A percentile compares a stretch with the other conserved stretches of the same genome.
phyloP scores from a whole-genome alignment of 2,113 vertebrate species.

The Ochotona curzoniae region DNA sequence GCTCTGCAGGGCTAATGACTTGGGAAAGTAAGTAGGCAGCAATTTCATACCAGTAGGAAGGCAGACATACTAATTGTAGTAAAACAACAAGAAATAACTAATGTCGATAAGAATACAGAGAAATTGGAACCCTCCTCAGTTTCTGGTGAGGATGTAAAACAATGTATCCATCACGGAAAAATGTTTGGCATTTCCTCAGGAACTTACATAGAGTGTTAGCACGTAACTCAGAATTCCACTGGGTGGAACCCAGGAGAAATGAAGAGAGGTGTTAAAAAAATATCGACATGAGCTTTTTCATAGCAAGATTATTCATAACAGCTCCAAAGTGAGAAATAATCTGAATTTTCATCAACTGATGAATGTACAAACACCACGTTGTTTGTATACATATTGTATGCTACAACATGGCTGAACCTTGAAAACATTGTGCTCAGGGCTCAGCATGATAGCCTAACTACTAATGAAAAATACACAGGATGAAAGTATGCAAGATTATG shows the following conservation, averaged over 20 bases:
- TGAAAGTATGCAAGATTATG: neutral
- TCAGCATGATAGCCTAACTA: too few species aligned
- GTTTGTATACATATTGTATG: neutral
- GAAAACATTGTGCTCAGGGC: too few species aligned
- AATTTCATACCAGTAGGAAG: neutral
- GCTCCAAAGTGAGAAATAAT: neutral
- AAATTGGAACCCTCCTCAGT: neutral
- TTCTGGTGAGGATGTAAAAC: neutral
- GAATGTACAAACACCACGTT: neutral
- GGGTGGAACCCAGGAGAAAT: neutral
- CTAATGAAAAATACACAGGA: too few species aligned
- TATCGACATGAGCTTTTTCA: neutral
- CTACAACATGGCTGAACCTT: neutral
- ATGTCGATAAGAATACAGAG: neutral
- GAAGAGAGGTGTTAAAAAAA: neutral
- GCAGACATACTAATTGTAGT: too few species aligned
- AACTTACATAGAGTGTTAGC: neutral
- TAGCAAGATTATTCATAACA: neutral
- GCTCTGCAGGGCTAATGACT: neutral
- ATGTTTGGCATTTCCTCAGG: neutral
- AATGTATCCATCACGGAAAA: neutral
- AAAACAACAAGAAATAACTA: neutral
- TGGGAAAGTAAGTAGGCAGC: neutral
- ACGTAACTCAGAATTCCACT: neutral
- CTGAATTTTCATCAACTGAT: neutral